A percentile compares a stretch with the other conserved stretches of the same genome.
phyloP scores from a whole-genome alignment of 2,113 vertebrate genomes.

The Oryzias javanicus region DNA sequence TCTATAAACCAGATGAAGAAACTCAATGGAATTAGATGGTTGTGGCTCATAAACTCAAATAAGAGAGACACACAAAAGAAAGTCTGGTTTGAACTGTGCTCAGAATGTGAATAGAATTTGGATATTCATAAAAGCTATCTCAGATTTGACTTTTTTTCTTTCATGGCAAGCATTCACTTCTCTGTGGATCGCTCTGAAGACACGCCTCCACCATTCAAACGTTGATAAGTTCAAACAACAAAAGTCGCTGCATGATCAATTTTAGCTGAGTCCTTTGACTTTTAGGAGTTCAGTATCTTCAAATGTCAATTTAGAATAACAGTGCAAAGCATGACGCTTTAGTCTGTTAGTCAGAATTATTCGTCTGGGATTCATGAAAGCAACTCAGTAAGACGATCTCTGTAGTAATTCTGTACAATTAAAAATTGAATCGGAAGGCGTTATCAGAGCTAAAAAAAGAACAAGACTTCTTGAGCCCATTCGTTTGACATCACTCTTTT shows the following conservation, averaged over 20 bases:
- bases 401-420: too few species aligned
- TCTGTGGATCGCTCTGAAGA: not conserved
- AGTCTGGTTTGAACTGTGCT: too few species aligned
- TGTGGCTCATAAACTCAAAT: too few species aligned
- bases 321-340: not conserved
- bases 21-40: too few species aligned
- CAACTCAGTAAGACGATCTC: too few species aligned
- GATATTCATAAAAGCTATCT: not conserved
- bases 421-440: too few species aligned
- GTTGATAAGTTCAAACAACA: not conserved
- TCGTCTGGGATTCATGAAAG: not conserved
- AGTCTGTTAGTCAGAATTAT: not conserved
- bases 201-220: constrained; percentile 1
- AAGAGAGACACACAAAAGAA: too few species aligned
- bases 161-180: not conserved
- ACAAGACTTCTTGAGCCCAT: too few species aligned
- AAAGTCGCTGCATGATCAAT: not conserved
- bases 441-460: too few species aligned
- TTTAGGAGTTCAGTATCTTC: not conserved
- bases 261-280: not conserved
- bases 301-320: too few species aligned
- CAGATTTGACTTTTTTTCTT: not conserved
- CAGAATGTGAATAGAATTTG: not conserved
- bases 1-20: too few species aligned
- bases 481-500: too few species aligned